These are phyloP conservation scores for Brachylomia viminalis DNA, from an alignment of 2,888 invertebrate genomes.

Conservation along the genomic window DNA sequence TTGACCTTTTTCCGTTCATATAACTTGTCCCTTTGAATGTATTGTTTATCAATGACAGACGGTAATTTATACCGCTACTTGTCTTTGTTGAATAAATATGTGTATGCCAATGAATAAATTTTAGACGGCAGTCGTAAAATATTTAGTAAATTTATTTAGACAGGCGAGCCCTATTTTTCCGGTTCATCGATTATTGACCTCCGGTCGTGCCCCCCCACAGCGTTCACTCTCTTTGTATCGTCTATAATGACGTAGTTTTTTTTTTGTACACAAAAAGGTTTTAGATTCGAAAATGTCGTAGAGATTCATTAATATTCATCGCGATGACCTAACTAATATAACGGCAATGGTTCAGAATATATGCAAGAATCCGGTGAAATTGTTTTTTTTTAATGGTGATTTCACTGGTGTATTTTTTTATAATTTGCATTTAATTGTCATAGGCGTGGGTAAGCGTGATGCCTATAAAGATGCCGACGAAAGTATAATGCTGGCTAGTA, in stretches of 20 bases:
- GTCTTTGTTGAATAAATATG: conserved; percentile 47
- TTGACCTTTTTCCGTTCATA: conserved; percentile 60
- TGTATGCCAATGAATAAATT: conserved; percentile 41
- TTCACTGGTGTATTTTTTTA: conserved; percentile 60
- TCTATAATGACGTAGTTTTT: conserved; percentile 41
- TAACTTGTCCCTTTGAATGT: conserved; percentile 51
- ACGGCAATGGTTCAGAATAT: conserved; percentile 65
- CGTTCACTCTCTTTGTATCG: conserved; percentile 20
- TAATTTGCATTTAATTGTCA: conserved; percentile 65
- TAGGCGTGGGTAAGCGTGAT: conserved; percentile 47
- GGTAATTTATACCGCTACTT: conserved; percentile 54
- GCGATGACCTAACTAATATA: conserved; percentile 66
- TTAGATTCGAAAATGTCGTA: conserved; percentile 57
- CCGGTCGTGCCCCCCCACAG: conserved; percentile 30
- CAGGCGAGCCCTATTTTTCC: conserved; percentile 47
- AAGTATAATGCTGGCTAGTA: not conserved
- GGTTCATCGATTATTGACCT: conserved; percentile 56
- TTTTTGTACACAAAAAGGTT: conserved; percentile 43
- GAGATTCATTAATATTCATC: conserved; percentile 79
- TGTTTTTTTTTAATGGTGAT: conserved; percentile 70
- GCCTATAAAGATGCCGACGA: conserved; percentile 29
- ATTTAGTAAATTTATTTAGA: conserved; percentile 57
- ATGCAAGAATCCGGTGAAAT: conserved; percentile 78
- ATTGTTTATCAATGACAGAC: conserved; percentile 51
- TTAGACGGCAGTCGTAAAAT: conserved; percentile 44